Percentiles rank a stretch among this genome's conserved stretches.
phyloP scores from a whole-genome alignment of 2,888 invertebrate genomes.

The Dryococelus australis region DNA sequence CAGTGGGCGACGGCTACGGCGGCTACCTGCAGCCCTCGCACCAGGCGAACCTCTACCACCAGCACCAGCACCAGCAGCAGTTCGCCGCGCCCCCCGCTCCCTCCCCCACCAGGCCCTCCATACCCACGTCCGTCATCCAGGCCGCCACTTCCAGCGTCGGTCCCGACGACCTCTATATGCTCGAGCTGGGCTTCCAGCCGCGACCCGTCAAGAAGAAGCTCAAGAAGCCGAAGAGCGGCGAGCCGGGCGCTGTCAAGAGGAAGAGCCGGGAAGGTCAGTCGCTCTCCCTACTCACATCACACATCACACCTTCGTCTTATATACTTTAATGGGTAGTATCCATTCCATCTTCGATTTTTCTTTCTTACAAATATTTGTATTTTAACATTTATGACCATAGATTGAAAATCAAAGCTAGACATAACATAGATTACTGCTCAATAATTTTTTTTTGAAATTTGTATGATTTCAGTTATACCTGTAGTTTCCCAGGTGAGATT shows the following conservation, averaged over 20 bases:
- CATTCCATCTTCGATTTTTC: too few relatives aligned
- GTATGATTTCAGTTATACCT: too few relatives aligned
- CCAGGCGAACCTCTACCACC: conserved; percentile 55
- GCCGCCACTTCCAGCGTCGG: conserved; percentile 84
- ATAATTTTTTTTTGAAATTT: too few relatives aligned
- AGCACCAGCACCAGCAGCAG: conserved; percentile 54
- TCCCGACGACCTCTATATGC: conserved; percentile 81
- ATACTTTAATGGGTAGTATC: too few relatives aligned
- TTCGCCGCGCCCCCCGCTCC: conserved; percentile 56
- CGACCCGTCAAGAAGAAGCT: conserved; percentile 83
- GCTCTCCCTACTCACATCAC: too few relatives aligned
- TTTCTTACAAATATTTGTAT: too few relatives aligned
- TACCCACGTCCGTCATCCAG: conserved; percentile 75
- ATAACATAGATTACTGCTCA: too few relatives aligned
- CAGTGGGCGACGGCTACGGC: conserved; percentile 72
- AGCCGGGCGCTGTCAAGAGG: conserved; percentile 84
- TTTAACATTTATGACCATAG: too few relatives aligned
- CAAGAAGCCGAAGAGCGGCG: conserved; percentile 77
- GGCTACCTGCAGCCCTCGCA: conserved; percentile 60
- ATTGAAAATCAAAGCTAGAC: too few relatives aligned
- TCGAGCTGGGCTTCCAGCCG: conserved; percentile 77
- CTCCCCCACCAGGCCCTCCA: conserved; percentile 55
- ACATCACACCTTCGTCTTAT: too few relatives aligned
- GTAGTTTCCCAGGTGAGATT: too few relatives aligned
- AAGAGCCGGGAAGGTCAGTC: conserved; percentile 83